Percentiles rank a stretch among this genome's conserved stretches.
Evolutionary conservation across 2,888 invertebrate species (phyloP).

Genomic region (Onchidella celtica): DNA sequence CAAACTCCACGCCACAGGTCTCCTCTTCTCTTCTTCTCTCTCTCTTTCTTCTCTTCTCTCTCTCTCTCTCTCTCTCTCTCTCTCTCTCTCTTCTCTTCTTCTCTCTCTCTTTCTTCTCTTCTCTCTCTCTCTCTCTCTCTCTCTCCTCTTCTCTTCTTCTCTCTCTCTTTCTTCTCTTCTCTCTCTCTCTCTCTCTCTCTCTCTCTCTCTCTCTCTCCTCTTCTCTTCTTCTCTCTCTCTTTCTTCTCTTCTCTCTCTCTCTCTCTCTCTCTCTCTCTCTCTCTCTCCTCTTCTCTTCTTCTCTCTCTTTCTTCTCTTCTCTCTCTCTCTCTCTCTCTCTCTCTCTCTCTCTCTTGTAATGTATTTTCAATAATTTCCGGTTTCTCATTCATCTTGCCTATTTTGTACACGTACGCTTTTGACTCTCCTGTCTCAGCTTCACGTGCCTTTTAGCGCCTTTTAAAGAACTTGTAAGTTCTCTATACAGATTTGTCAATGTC

Average conservation of each 20-base stretch:
- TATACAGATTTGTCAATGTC: too few relatives aligned
- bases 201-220: neutral
- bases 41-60: too few relatives aligned
- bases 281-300: conserved; percentile 10
- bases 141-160: neutral
- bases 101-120: neutral
- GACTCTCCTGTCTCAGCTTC: too few relatives aligned
- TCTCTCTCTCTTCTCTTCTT: neutral
- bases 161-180: conserved; percentile 3
- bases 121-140: neutral
- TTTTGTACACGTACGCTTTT: too few relatives aligned
- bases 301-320: conserved; percentile 32
- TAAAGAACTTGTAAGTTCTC: too few relatives aligned
- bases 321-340: conserved; percentile 16
- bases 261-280: conserved; percentile 42
- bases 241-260: conserved; percentile 33
- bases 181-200: neutral
- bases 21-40: too few relatives aligned
- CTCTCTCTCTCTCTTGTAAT: neutral
- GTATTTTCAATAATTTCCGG: too few relatives aligned
- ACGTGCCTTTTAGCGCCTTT: too few relatives aligned
- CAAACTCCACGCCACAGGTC: too few relatives aligned
- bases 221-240: neutral
- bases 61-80: neutral
- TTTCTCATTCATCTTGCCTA: too few relatives aligned